A percentile compares a stretch with the other conserved stretches of the same genome.
Evolutionary conservation across 2,113 vertebrate genomes (phyloP).

Genomic region (cattle (Bos taurus)): ARS-UCD2.0 NC_037328.1:56228001-56228500

Average conservation of each 20-base stretch:
- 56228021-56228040: slow-evolving; percentile 59
- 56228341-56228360: neutral
- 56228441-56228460: neutral
- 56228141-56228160: slow-evolving; percentile 10
- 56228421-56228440: neutral
- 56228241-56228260: neutral
- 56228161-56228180: slow-evolving; percentile 11
- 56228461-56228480: neutral
- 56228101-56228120: slow-evolving; percentile 40
- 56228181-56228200: neutral
- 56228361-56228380: neutral
- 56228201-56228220: neutral
- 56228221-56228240: neutral
- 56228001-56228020: slow-evolving; percentile 58
- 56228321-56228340: neutral
- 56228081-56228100: slow-evolving; percentile 17
- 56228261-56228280: neutral
- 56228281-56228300: neutral
- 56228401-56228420: neutral
- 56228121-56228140: slow-evolving; percentile 6
- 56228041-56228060: slow-evolving; percentile 35
- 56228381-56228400: neutral
- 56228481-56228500: neutral
- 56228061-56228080: slow-evolving; percentile 64
- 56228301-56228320: neutral